These are phyloP conservation scores for Tromatobia lineatoria DNA, from an alignment of 2,888 invertebrate genomes.

Conservation along the genomic window DNA sequence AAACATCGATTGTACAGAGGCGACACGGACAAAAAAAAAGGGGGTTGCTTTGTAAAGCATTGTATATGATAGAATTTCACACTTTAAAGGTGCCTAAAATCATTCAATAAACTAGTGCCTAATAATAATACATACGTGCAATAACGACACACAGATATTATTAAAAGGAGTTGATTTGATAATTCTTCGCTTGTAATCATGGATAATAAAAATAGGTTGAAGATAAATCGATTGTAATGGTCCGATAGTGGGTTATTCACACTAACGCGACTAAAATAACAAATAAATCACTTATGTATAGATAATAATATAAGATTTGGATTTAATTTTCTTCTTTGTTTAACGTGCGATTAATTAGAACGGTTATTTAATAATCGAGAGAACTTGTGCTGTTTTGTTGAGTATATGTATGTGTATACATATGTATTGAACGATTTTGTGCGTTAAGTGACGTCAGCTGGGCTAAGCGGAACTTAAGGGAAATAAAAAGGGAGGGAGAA, in stretches of 20 bases:
- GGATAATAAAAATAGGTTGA: not conserved
- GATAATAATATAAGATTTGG: too few species aligned
- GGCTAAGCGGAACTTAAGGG: slow-evolving; percentile 11
- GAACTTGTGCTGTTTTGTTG: too few species aligned
- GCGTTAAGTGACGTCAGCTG: slow-evolving; percentile 5
- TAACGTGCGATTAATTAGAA: too few species aligned
- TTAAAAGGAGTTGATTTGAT: not conserved
- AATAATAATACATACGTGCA: slow-evolving; percentile 66
- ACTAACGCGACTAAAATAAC: not conserved
- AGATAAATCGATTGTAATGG: not conserved
- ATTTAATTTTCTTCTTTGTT: too few species aligned
- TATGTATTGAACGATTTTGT: slow-evolving; percentile 4
- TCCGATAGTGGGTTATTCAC: not conserved
- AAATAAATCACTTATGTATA: too few species aligned
- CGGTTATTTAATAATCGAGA: too few species aligned
- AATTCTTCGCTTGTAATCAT: not conserved
- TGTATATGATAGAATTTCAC: slow-evolving; percentile 55
- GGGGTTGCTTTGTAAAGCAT: not conserved
- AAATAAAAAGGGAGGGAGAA: not conserved
- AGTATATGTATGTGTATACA: slow-evolving; percentile 5
- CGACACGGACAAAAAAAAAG: not conserved
- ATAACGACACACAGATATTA: slow-evolving; percentile 47
- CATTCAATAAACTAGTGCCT: slow-evolving; percentile 80
- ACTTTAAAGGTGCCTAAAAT: slow-evolving; percentile 79
- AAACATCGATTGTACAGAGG: not conserved